Evolutionary conservation across 2,797 vertebrate genomes (phyloP), one percentile per base, ranked within the genome.

Genomic region (Pelochelys cantorii): DNA sequence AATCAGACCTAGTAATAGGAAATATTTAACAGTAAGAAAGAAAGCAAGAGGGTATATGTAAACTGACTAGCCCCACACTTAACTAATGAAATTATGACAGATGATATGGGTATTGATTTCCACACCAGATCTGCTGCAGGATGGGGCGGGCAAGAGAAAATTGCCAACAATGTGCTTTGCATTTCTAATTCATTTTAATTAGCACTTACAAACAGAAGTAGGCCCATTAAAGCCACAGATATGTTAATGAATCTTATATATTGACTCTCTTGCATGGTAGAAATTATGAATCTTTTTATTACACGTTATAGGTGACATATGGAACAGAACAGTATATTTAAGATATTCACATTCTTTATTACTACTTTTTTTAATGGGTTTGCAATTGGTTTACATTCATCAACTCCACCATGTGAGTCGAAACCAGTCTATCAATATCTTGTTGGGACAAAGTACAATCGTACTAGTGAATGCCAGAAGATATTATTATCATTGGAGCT

Each of bases 121-220:
- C 74, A 1, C 80, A 37, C 90, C 86, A 84, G 31, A 37, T n/a
- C 11, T 88, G 52, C 20, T 71, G 59, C 62, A 91, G 65, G 90
- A 37, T 0, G 0, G 79, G 48, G 53, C 3, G 7, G 59, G 34
- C 86, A 91, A 59, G 68, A 31, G 31, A 22, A 75, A 93, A 79
- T 92, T 86, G 74, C 8, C 74, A 52, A 52, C 2, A 13, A 25
- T 27, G 59, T 80, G 48, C 17, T 1, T 31, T 83, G 65, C 42
- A 34, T 42, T 42, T 94, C 81, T 84, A 93, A 79, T 57, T 91
- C 20, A 48, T 79, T 52, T 79, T 83, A 81, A 81, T 80, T 81
- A 59, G 29, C 68, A 29, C 75, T 90, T 90, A 77, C 31, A 68
- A 34, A 68, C 1, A 77, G 25, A 15, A 91, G 25, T 87, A 92